Evolutionary conservation across 2,797 vertebrate species (phyloP), one percentile per base, ranked within the genome.

Genomic region (Harpagifer antarcticus): DNA sequence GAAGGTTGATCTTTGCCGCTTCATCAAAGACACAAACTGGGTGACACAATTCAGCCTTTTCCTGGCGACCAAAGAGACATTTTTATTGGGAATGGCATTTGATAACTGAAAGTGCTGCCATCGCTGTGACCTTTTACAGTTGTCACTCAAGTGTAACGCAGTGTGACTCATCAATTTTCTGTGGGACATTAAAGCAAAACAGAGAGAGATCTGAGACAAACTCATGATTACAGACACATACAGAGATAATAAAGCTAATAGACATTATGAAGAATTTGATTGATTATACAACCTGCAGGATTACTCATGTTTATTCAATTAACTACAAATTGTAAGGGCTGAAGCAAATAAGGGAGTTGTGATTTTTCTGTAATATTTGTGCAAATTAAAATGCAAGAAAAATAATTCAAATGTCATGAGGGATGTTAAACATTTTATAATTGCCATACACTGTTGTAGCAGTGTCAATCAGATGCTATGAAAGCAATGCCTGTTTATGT

Each of bases 51-150:
- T 78, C 72, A 74, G 55, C 81, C 78, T 81, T 71, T 81, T 75
- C 64, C 64, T 60, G 69, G 58, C 4, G 54, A 88, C 79, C 83
- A 78, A 77, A 72, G 74, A 44, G 16, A 54, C 72, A 73, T 77
- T 84, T 85, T 71, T 73, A 60, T 75, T 4, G 23, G 17, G 6
- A 72, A 73, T 84, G 86, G 76, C 79, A 79, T 89, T 84, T 82
- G 60, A 80, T 70, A 72, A 74, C 48, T 79, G 78, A 85, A 83
- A 83, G 71, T 31, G 2, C 13, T 16, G 57, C 75, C 63, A 67
- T 79, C 57, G 16, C 61, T 71, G 76, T 78, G 78, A 85, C 83
- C 86, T 87, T 86, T 90, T 79, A 62, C 58, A 56, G 40, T 79
- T 84, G 74, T 87, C 81, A 78, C 53, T 86, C 64, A 84, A 72